phyloP scores from a whole-genome alignment of 2,888 invertebrate species.

The Cybosia mesomella region DNA sequence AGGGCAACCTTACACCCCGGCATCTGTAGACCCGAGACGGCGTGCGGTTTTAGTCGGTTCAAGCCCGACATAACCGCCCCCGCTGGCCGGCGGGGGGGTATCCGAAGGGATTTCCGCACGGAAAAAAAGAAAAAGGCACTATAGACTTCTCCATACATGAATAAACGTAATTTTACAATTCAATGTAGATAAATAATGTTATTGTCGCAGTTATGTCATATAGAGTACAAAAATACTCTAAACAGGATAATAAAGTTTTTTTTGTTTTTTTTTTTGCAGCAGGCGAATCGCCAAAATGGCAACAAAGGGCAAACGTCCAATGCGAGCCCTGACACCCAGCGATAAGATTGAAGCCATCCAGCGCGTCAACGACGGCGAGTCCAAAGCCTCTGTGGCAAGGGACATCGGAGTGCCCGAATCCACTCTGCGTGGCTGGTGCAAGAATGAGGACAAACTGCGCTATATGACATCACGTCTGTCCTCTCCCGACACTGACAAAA shows the following conservation, averaged over 20 bases:
- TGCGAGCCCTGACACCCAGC: slow-evolving; percentile 91
- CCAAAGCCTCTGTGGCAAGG: slow-evolving; percentile 94
- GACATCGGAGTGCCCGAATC: slow-evolving; percentile 96
- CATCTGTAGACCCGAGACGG: no score
- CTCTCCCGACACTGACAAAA: slow-evolving; percentile 90
- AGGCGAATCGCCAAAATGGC: slow-evolving; percentile 85
- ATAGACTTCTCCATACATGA: no score
- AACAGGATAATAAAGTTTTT: slow-evolving; percentile 10
- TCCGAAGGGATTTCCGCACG: no score
- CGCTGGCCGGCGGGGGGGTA: no score
- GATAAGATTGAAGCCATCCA: slow-evolving; percentile 94
- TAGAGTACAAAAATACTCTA: neutral
- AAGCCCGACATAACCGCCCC: no score
- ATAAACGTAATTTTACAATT: no score
- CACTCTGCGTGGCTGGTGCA: slow-evolving; percentile 95
- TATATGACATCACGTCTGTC: slow-evolving; percentile 90
- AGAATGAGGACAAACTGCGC: slow-evolving; percentile 92
- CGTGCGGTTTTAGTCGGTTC: no score
- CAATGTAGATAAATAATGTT: no score
- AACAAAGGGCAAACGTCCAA: slow-evolving; percentile 92
- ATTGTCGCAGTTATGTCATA: neutral
- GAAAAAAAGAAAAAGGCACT: no score
- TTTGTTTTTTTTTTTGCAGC: slow-evolving; percentile 72
- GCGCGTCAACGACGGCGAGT: slow-evolving; percentile 94
- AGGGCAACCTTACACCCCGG: no score